These are phyloP conservation scores for Magallana nippona DNA, from an alignment of 2,888 invertebrate genomes.

Conservation along the genomic window DNA sequence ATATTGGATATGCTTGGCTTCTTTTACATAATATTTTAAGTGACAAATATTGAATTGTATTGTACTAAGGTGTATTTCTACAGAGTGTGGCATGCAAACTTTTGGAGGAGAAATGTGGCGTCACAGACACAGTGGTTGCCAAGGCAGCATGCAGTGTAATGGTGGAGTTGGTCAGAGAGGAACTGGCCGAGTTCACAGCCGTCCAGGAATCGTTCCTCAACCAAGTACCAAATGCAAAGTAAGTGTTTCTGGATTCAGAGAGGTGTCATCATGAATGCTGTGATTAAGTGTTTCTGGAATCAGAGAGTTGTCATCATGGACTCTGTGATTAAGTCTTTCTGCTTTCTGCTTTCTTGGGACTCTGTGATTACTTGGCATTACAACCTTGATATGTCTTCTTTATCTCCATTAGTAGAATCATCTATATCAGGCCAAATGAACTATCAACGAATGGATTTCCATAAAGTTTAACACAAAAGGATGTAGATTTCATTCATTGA, in stretches of 20 bases:
- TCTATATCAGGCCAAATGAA: no score
- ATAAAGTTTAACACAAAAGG: no score
- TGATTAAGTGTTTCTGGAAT: neutral
- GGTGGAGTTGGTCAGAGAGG: constrained; percentile 60
- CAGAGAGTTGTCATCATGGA: neutral
- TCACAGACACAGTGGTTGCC: constrained; percentile 55
- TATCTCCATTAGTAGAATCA: no score
- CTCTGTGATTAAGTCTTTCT: neutral
- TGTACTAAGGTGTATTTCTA: constrained; percentile 22
- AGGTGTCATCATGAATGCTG: neutral
- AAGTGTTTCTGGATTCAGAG: constrained; percentile 39
- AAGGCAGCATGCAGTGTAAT: constrained; percentile 79
- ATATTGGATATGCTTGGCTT: neutral
- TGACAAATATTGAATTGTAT: neutral
- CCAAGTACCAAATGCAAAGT: constrained; percentile 69
- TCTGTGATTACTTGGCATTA: neutral
- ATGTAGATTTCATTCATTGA: no score
- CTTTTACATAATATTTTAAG: neutral
- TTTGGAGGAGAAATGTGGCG: constrained; percentile 64
- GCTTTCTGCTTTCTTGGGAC: no score
- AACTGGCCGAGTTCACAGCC: constrained; percentile 64
- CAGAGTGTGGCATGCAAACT: constrained; percentile 66
- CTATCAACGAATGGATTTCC: no score
- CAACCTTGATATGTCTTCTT: no score
- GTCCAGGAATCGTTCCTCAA: constrained; percentile 69